phyloP scores from a whole-genome alignment of 2,113 vertebrate species.

The Sporophila hypoxantha region DNA sequence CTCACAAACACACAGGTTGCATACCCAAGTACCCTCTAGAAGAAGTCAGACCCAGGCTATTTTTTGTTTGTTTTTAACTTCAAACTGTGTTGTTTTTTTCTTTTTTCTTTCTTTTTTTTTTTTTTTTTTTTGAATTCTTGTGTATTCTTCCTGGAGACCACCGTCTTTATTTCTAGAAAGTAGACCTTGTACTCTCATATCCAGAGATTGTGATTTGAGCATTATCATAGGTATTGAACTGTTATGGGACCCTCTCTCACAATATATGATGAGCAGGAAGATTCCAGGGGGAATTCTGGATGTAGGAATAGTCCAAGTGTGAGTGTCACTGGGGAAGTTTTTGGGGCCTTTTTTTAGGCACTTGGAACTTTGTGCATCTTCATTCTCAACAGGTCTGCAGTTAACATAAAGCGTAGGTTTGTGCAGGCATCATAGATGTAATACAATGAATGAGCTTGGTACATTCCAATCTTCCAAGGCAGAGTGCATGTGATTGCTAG shows the following conservation, averaged over 20 bases:
- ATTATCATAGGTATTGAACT: accelerated
- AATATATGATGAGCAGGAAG: neutral
- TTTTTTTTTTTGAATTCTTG: neutral
- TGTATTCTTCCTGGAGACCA: neutral
- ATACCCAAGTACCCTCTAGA: neutral
- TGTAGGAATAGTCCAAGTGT: neutral
- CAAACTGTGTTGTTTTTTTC: neutral
- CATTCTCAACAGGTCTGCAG: neutral
- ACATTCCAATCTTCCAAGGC: neutral
- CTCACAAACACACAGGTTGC: neutral
- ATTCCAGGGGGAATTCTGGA: neutral
- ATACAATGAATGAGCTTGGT: neutral
- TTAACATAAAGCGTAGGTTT: neutral
- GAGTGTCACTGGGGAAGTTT: neutral
- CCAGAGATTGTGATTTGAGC: neutral
- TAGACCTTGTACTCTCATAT: neutral
- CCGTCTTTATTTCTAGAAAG: neutral
- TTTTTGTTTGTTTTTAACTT: neutral
- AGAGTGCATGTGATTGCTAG: neutral
- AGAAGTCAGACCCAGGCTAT: neutral
- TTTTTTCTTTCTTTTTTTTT: accelerated
- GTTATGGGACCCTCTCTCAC: accelerated
- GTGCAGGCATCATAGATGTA: neutral
- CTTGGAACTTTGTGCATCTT: neutral
- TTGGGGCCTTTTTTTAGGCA: neutral